These are phyloP conservation scores for Chrysina gloriosa DNA, from an alignment of 2,888 invertebrate genomes.

Conservation along the genomic window DNA sequence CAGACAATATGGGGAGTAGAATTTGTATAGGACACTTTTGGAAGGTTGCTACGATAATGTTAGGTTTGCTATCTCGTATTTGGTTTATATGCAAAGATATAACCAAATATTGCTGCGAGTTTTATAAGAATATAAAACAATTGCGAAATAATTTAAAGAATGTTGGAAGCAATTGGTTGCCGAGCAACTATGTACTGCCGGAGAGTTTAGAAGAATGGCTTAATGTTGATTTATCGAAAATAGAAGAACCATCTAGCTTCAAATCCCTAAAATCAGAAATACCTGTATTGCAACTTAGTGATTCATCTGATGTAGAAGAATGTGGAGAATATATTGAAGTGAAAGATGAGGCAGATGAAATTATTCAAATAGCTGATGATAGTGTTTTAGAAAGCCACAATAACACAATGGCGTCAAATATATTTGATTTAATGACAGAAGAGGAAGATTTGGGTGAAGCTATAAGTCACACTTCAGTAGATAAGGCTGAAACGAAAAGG, in stretches of 20 bases:
- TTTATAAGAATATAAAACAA: slow-evolving; percentile 62
- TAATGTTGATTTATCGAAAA: slow-evolving; percentile 50
- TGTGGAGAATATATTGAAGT: slow-evolving; percentile 28
- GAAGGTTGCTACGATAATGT: slow-evolving; percentile 62
- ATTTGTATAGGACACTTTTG: slow-evolving; percentile 65
- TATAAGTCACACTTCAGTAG: not conserved
- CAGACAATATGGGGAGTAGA: slow-evolving; percentile 59
- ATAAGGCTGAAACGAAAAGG: not conserved
- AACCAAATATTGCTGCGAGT: slow-evolving; percentile 60
- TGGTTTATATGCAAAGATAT: slow-evolving; percentile 61
- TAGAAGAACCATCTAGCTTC: not conserved
- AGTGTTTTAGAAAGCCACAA: not conserved
- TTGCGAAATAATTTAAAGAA: slow-evolving; percentile 58
- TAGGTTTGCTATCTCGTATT: slow-evolving; percentile 65
- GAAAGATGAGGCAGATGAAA: slow-evolving; percentile 8
- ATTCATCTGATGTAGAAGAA: slow-evolving; percentile 15
- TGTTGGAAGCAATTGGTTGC: slow-evolving; percentile 62
- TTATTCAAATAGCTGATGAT: not conserved
- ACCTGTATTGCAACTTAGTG: slow-evolving; percentile 35
- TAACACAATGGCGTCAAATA: not conserved
- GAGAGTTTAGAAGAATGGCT: slow-evolving; percentile 64
- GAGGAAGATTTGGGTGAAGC: slow-evolving; percentile 44
- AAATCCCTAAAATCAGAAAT: slow-evolving; percentile 12
- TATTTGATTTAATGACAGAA: slow-evolving; percentile 30
- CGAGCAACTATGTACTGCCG: slow-evolving; percentile 61